Evolutionary conservation across 2,113 vertebrate genomes (phyloP).

Genomic region (Cephalophus harveyi): DNA sequence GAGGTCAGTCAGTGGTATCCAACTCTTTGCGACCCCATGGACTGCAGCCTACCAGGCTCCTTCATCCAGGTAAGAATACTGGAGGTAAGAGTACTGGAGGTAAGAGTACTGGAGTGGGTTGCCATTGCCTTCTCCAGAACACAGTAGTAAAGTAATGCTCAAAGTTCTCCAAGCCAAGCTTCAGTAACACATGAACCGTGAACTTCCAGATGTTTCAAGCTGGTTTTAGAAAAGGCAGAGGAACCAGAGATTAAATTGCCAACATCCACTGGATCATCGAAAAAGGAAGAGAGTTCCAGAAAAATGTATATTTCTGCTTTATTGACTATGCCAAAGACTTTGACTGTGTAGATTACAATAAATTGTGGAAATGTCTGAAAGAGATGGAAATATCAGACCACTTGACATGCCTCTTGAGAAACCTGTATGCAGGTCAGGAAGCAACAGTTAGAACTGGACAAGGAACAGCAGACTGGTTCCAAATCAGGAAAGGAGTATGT

Average conservation of each 20-base stretch:
- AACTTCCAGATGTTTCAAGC: background rate
- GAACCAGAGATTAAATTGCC: background rate
- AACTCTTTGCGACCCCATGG: too few species aligned
- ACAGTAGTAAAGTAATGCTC: too few species aligned
- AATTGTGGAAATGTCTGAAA: background rate
- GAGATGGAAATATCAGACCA: background rate
- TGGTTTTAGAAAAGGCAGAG: background rate
- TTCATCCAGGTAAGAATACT: too few species aligned
- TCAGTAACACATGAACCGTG: background rate
- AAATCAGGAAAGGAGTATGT: background rate
- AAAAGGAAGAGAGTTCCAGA: background rate
- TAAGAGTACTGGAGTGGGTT: too few species aligned
- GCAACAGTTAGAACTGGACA: background rate
- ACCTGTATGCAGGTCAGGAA: background rate
- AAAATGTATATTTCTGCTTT: background rate
- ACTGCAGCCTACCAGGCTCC: too few species aligned
- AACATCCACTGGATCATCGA: rapidly evolving
- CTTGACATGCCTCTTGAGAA: background rate
- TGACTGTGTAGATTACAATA: background rate
- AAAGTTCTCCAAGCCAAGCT: background rate
- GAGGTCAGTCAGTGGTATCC: too few species aligned
- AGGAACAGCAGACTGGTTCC: background rate
- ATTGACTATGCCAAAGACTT: background rate
- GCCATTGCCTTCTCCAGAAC: too few species aligned
- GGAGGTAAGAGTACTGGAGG: too few species aligned